Base-by-base conservation (phyloP, 2,888 invertebrate species). In the Acrobasis suavella region DNA sequence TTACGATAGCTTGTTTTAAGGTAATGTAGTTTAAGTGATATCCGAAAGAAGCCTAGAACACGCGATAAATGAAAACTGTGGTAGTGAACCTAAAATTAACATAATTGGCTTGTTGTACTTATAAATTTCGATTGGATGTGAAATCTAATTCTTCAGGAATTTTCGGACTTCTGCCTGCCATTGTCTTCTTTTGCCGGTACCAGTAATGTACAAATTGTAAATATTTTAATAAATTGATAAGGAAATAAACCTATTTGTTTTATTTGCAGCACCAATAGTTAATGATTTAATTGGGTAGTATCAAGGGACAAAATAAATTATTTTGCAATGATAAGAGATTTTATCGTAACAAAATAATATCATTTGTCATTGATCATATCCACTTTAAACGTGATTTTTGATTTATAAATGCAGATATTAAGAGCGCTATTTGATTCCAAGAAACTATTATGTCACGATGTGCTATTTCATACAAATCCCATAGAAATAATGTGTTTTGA, bases 71-170 rank as follows among this genome's bases (percentile, higher is more conserved):
- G 56, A 56, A 78, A 73, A 73, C 72, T 71, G 71, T 70, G 63
- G 59, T 62, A 56, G 62, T 66, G 60, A 56, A 68, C 72, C 71
- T 72, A 76, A 83, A 85, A 78, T 81, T 78, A 76, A 72, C 68
- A 65, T 80, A 78, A 89, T 89, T 89, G 90, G 91, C 88, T 85
- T 64, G 60, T 77, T 83, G 91, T 91, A 91, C 91, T 91, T 91
- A 52, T 39, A 60, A 62, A 59, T 56, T 62, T 52, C 10, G 9
- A 62, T 50, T 62, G 17, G 62, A 38, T 56, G 46, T 42, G 15
- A 60, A 50, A 17, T 58, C 17, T 55, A 9, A 46, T 16, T 58
- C 55, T 63, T 51, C 55, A 51, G 46, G 22, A 50, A 32, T 32
- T 22, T 54, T 63, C 52, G 16, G 8, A 16, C 46, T 3, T 46